Percentiles rank a stretch among this genome's conserved stretches.
Conservation (phyloP, 2,888 invertebrate genomes). For the Lomographa bimaculata region DNA sequence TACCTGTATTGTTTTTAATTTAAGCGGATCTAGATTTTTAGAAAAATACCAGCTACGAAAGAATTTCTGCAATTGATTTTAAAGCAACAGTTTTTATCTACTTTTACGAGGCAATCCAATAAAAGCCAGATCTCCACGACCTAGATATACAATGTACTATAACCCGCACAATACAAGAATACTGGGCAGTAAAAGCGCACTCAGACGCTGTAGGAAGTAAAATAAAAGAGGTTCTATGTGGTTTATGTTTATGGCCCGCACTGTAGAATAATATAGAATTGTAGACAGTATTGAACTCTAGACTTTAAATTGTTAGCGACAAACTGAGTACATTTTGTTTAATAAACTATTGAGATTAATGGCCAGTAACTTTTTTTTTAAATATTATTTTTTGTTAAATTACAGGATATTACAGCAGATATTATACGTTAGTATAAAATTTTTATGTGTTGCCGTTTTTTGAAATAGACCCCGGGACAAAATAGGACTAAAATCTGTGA, state of each 20-base stretch:
- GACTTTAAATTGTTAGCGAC: no score
- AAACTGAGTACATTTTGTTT: no score
- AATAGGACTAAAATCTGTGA: no score
- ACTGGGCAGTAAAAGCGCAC: slow-evolving; percentile 33
- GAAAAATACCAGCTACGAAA: neutral
- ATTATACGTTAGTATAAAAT: no score
- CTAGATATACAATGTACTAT: slow-evolving; percentile 16
- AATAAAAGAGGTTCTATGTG: slow-evolving; percentile 29
- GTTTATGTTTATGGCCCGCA: slow-evolving; percentile 22
- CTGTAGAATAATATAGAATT: slow-evolving; percentile 9
- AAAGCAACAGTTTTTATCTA: slow-evolving; percentile 8
- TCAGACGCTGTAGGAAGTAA: slow-evolving; percentile 28
- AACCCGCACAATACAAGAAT: slow-evolving; percentile 22
- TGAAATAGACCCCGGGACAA: no score
- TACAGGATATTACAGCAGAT: no score
- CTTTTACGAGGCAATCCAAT: slow-evolving; percentile 19
- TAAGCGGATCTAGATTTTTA: no score
- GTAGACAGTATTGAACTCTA: slow-evolving; percentile 2
- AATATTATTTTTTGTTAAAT: no score
- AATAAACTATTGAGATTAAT: no score
- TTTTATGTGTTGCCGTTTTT: no score
- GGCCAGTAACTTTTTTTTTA: no score
- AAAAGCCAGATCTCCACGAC: slow-evolving; percentile 17
- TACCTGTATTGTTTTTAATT: no score
- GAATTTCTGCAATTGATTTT: slow-evolving; percentile 11